phyloP scores from a whole-genome alignment of 2,113 vertebrate species.

The Ctenomys sociabilis region DNA sequence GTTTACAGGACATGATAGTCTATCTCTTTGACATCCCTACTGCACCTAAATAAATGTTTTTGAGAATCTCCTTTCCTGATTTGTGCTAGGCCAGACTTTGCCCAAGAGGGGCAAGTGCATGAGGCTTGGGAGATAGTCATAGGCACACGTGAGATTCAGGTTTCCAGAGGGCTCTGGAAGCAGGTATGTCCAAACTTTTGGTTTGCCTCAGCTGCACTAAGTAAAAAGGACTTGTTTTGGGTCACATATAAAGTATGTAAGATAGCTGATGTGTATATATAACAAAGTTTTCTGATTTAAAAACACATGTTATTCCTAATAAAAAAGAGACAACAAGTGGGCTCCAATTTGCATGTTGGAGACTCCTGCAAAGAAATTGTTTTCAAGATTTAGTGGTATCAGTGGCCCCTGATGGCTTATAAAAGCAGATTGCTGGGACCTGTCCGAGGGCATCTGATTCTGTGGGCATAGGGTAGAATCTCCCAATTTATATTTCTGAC shows the following conservation, averaged over 20 bases:
- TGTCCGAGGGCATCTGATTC: neutral
- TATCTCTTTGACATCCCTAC: neutral
- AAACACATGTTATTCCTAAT: neutral
- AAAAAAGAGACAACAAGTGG: neutral
- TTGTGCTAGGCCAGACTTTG: neutral
- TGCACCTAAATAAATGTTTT: neutral
- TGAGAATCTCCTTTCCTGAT: neutral
- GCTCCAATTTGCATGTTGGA: neutral
- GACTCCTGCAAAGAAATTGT: neutral
- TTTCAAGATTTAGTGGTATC: neutral
- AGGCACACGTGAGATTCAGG: neutral
- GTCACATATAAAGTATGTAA: neutral
- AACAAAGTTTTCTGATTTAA: neutral
- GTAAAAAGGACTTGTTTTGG: neutral
- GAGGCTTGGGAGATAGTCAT: neutral
- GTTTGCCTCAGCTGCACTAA: neutral
- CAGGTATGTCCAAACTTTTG: neutral
- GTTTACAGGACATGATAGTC: neutral
- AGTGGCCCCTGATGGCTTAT: neutral
- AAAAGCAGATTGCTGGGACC: neutral
- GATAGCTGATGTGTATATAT: neutral
- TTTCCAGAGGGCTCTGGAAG: neutral
- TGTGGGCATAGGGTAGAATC: no score
- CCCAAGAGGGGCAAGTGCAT: neutral
- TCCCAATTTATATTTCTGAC: neutral